Evolutionary conservation across 2,113 vertebrate species (phyloP), one percentile per base, ranked within the genome.

Genomic region (Opisthocomus hoazin): DNA sequence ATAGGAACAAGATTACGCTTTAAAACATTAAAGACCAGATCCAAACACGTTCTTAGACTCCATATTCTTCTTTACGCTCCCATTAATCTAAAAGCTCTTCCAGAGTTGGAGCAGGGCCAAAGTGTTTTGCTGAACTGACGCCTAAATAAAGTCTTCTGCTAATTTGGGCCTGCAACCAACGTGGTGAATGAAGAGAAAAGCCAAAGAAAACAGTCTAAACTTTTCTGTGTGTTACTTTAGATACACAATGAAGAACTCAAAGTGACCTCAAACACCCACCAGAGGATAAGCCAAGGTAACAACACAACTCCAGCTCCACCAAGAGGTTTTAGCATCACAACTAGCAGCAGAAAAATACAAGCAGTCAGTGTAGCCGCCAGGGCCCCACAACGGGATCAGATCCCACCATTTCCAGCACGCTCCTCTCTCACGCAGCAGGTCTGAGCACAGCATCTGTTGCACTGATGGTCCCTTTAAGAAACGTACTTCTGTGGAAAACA

Each of bases 401-500:
- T 37, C 73, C 65, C 89, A 85, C 19, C 56, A 21, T 5, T 78
- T 37, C 69, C 94, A 90, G 90, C 65, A 87, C 0, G 0, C 23
- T 82, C n/a, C 73, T 30, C 74, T 90, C 73, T 66, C 89, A 77
- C 1, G 0, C 91, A 87, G 51, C 78, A 84, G 70, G 53, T 84
- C 82, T 57, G 45, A 83, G 88, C 46, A 37, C 50, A 84, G 84
- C 90, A 96, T 95, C 94, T 96, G 95, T 37, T 91, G 75, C 53
- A 58, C 84, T 54, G 22, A 85, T 83, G 95, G 74, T 2, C 27
- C 63, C 92, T 97, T 94, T 96, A 94, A 90, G 90, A 74, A 93
- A 50, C 0, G 2, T 73, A 63, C 66, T 96, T 74, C 95, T 96
- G 96, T 65, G 54, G 90, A 97, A 97, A 94, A 88, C 93, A 95